These are phyloP conservation scores for Scomber colias DNA, from an alignment of 2,113 vertebrate genomes.

Conservation along the genomic window DNA sequence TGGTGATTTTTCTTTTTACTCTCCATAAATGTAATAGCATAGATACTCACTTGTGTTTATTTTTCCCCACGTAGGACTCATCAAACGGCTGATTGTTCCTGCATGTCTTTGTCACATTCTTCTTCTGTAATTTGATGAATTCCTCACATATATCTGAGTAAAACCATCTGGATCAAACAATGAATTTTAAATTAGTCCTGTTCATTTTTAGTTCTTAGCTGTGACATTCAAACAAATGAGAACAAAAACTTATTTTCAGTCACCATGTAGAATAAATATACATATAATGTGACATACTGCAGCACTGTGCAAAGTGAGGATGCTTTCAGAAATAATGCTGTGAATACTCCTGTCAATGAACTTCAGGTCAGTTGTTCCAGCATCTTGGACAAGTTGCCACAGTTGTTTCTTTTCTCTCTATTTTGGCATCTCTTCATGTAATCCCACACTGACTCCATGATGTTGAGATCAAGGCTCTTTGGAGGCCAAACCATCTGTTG, in stretches of 20 bases:
- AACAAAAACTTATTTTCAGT: background rate
- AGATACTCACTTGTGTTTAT: background rate
- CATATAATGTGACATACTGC: too few species aligned
- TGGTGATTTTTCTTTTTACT: background rate
- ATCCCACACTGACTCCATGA: too few species aligned
- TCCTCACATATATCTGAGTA: background rate
- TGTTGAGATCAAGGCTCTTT: too few species aligned
- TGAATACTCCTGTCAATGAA: too few species aligned
- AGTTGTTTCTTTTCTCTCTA: too few species aligned
- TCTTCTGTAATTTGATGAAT: slow-evolving; percentile 23
- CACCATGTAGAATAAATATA: background rate
- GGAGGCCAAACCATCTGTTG: too few species aligned
- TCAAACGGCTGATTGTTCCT: slow-evolving; percentile 2
- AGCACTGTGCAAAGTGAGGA: too few species aligned
- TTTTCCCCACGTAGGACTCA: background rate
- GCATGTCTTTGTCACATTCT: slow-evolving; percentile 10
- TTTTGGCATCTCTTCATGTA: too few species aligned
- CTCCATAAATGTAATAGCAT: background rate
- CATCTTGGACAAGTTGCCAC: too few species aligned
- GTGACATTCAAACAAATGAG: slow-evolving; percentile 1
- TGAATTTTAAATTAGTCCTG: background rate
- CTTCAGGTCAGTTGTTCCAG: too few species aligned
- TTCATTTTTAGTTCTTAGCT: slow-evolving; percentile 9
- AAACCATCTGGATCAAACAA: slow-evolving; percentile 11
- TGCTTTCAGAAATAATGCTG: too few species aligned